Base-by-base conservation (phyloP, 2,888 invertebrate genomes). In the Spodoptera picta region DNA sequence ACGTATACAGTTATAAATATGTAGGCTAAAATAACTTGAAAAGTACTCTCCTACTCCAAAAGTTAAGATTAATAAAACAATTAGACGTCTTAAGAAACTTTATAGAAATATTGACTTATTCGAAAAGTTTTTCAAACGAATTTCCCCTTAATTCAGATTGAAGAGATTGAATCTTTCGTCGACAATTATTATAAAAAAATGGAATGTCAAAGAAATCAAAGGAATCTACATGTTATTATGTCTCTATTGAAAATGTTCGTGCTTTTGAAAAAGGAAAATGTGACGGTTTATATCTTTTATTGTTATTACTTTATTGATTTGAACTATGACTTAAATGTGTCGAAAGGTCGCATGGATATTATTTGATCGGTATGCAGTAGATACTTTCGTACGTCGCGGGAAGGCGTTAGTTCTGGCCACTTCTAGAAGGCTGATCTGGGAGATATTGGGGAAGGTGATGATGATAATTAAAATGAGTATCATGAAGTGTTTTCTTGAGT, bases 111-210 rank as follows among this genome's bases (percentile, higher is more conserved):
- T 75, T 69, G 75, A 72, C 75, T 75, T 65, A 73, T 73, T 75
- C 49, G 75, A 60, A 75, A 73, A 73, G 71, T 75, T 73, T 75
- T 54, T 45, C 27, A 59, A 71, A 60, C 64, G 6, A 73, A 74
- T 73, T 74, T 73, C 56, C 67, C 67, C 67, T 67, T 73, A 71
- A 73, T 63, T 73, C 75, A 63, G 62, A 67, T 60, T 74, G 70
- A 66, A 62, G 58, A 66, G 60, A 74, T 73, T 63, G 67, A 74
- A 73, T 60, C 58, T 66, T 74, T 50, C 55, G 42, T 56, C 67
- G 67, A 67, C 71, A 67, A 70, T 73, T 73, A 71, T 67, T 70
- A 74, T 43, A 58, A 72, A 56, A 65, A 74, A 63, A 36, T 36
- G 36, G 36, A 36, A 36, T 36, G 9, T 36, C 36, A 36, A 36